phyloP scores from a whole-genome alignment of 2,113 vertebrate genomes.

The Pelobates fuscus region DNA sequence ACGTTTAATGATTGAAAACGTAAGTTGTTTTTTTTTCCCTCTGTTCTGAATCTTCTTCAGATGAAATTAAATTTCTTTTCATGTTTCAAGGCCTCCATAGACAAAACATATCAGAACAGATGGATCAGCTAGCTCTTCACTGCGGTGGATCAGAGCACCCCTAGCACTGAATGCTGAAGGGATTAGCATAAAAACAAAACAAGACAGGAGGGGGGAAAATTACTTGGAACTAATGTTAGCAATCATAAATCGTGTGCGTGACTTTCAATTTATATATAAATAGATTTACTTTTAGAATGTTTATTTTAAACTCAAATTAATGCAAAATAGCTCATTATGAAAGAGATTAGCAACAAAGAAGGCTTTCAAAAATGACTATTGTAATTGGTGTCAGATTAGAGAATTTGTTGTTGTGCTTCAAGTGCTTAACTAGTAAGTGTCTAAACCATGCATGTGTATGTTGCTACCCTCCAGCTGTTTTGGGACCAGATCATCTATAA shows the following conservation, averaged over 20 bases:
- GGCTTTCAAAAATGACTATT: neutral
- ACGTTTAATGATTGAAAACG: neutral
- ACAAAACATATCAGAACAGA: slow-evolving; percentile 42
- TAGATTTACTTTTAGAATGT: neutral
- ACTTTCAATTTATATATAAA: neutral
- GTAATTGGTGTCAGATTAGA: neutral
- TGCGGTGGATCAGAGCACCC: slow-evolving; percentile 15
- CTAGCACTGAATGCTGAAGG: slow-evolving; percentile 16
- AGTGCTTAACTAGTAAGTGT: no score
- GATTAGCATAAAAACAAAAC: slow-evolving; percentile 37
- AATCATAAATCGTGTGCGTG: neutral
- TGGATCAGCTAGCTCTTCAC: slow-evolving; percentile 34
- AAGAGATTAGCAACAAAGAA: neutral
- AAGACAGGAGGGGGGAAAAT: neutral
- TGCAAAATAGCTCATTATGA: no score
- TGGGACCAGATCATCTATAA: no score
- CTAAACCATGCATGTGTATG: no score
- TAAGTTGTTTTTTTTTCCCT: neutral
- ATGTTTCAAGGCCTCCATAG: slow-evolving; percentile 34
- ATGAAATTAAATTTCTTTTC: slow-evolving; percentile 33
- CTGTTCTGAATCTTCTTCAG: slow-evolving; percentile 6
- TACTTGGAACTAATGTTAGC: neutral
- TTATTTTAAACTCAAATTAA: neutral
- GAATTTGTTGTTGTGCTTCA: neutral
- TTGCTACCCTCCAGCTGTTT: no score